A percentile compares a stretch with the other conserved stretches of the same genome.
Evolutionary conservation across 2,113 vertebrate genomes (phyloP).

Genomic region (Rhinolophus ferrumequinum): DNA sequence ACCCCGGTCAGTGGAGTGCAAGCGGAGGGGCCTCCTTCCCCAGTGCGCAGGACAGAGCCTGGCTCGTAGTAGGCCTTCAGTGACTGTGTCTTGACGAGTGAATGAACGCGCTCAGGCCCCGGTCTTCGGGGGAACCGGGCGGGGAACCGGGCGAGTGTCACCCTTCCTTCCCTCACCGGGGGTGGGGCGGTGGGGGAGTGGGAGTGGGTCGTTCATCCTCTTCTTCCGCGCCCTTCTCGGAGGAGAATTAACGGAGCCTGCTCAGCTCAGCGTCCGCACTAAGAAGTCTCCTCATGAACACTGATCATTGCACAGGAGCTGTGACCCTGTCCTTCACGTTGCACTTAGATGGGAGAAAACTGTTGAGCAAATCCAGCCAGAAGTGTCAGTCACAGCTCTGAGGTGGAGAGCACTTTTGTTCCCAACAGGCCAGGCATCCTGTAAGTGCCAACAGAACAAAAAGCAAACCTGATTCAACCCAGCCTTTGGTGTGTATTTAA

Average conservation of each 20-base stretch:
- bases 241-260: background rate
- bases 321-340: background rate
- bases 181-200: background rate
- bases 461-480: background rate
- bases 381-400: background rate
- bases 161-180: background rate
- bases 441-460: background rate
- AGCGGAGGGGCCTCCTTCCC: background rate
- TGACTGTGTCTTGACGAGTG: background rate
- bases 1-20: background rate
- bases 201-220: background rate
- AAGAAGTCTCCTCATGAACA: background rate
- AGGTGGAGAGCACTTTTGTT: background rate
- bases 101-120: background rate
- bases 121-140: too few relatives aligned
- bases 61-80: background rate
- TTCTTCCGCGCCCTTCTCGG: background rate
- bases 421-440: background rate
- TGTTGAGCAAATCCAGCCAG: background rate
- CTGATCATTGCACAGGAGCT: rapidly evolving
- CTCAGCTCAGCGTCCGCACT: background rate
- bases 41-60: background rate
- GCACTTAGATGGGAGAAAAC: background rate
- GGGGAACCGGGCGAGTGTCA: background rate
- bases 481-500: background rate